These are phyloP conservation scores for Oikopleura dioica DNA, from an alignment of 23 tunicate species.

Conservation along the genomic window DNA sequence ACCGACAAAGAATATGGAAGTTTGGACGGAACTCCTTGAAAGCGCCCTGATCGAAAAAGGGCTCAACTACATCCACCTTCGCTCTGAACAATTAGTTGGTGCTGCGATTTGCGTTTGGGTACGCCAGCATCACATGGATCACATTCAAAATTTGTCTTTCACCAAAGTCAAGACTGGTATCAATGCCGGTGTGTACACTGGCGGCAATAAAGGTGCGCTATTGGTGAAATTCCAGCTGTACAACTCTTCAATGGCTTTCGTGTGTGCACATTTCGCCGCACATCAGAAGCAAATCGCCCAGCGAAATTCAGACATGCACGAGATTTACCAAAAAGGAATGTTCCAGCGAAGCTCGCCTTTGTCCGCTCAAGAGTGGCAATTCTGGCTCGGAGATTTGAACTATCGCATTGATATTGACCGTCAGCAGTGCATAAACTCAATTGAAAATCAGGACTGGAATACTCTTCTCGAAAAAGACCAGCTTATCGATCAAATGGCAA, in stretches of 20 bases:
- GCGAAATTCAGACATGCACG: constrained; percentile 62
- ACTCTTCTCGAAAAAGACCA: constrained; percentile 48
- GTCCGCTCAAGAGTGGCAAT: constrained; percentile 16
- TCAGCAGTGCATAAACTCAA: constrained; percentile 37
- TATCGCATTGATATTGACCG: constrained; percentile 61
- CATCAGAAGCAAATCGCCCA: constrained; percentile 66
- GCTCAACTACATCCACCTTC: constrained; percentile 26
- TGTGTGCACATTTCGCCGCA: constrained; percentile 94
- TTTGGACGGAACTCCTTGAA: background rate
- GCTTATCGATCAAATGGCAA: constrained; percentile 36
- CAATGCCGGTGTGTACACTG: constrained; percentile 34
- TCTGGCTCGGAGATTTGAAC: constrained; percentile 97
- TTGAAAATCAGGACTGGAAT: constrained; percentile 44
- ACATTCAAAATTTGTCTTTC: constrained; percentile 36
- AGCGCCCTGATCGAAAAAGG: background rate
- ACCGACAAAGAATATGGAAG: constrained; percentile 14
- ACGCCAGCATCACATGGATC: background rate
- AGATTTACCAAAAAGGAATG: constrained; percentile 20
- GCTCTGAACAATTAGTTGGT: constrained; percentile 88
- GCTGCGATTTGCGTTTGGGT: constrained; percentile 17
- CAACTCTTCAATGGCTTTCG: constrained; percentile 61
- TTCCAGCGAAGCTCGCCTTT: background rate
- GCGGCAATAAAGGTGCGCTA: constrained; percentile 93
- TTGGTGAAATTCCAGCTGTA: constrained; percentile 27
- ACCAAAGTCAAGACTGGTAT: constrained; percentile 64